phyloP scores from a whole-genome alignment of 2,113 vertebrate species.

The Triplophysa tibetana region DNA sequence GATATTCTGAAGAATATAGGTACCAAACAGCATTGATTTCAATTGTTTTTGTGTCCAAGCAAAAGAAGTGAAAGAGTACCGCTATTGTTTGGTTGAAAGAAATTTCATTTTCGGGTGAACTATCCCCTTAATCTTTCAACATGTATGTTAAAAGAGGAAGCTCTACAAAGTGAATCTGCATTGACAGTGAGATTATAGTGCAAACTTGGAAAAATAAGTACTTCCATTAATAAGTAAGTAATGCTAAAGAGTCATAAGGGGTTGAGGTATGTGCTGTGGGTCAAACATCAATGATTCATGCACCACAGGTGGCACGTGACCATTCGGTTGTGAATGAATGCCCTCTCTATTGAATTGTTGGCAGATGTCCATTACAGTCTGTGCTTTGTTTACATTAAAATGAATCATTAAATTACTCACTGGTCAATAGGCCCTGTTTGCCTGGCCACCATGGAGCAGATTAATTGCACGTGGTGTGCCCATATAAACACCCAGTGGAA shows the following conservation, averaged over 20 bases:
- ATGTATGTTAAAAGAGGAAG: background rate
- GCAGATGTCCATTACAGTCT: constrained; percentile 40
- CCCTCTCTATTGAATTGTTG: background rate
- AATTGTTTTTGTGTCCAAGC: too few species aligned
- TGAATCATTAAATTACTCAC: constrained; percentile 52
- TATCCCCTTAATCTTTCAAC: background rate
- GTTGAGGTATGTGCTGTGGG: background rate
- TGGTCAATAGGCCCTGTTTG: constrained; percentile 7
- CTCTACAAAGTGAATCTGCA: background rate
- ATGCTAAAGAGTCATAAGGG: background rate
- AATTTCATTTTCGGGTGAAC: background rate
- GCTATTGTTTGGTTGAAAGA: too few species aligned
- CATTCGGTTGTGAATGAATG: constrained; percentile 38
- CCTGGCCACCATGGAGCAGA: constrained; percentile 22
- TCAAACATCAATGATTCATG: constrained; percentile 36
- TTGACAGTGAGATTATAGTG: background rate
- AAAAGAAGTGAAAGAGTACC: too few species aligned
- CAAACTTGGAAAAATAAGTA: background rate
- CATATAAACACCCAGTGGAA: constrained; percentile 53
- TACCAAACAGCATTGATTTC: too few species aligned
- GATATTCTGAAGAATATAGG: too few species aligned
- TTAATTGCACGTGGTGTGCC: constrained; percentile 41
- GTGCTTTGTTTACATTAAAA: constrained; percentile 52
- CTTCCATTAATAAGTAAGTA: constrained; percentile 1
- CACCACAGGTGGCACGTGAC: constrained; percentile 43